phyloP scores from a whole-genome alignment of 1,140 invertebrate species.

The Spodoptera frugiperda region DNA sequence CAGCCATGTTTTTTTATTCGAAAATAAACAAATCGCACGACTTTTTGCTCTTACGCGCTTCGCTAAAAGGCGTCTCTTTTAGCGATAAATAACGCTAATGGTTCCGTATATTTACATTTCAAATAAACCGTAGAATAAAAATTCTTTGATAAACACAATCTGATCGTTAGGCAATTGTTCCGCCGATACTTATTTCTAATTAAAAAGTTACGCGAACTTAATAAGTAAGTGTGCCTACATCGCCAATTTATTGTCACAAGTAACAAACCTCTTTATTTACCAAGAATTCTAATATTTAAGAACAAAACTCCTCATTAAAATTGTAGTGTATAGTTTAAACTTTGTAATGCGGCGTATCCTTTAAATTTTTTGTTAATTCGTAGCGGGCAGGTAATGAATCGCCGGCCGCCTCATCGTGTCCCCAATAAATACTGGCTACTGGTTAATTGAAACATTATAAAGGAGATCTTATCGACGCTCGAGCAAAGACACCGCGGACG shows the following conservation, averaged over 20 bases:
- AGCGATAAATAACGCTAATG: slow-evolving; percentile 43
- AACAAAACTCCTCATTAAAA: slow-evolving; percentile 42
- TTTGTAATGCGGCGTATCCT: slow-evolving; percentile 59
- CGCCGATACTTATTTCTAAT: background rate
- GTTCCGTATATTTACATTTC: slow-evolving; percentile 42
- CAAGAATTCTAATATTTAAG: slow-evolving; percentile 32
- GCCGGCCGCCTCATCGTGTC: slow-evolving; percentile 54
- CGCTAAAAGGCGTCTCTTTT: slow-evolving; percentile 32
- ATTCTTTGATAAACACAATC: slow-evolving; percentile 12
- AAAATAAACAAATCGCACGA: slow-evolving; percentile 60
- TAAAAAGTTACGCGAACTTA: slow-evolving; percentile 16
- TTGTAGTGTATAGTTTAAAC: slow-evolving; percentile 47
- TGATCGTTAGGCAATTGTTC: slow-evolving; percentile 8
- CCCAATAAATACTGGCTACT: slow-evolving; percentile 80
- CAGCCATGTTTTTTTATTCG: slow-evolving; percentile 49
- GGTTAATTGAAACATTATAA: slow-evolving; percentile 83
- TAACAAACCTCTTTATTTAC: background rate
- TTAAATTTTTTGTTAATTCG: slow-evolving; percentile 60
- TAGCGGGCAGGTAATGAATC: slow-evolving; percentile 68
- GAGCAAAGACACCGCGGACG: slow-evolving; percentile 62
- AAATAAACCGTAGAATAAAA: slow-evolving; percentile 18
- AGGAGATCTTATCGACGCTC: slow-evolving; percentile 69
- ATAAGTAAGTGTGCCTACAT: background rate
- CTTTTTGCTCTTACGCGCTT: slow-evolving; percentile 23
- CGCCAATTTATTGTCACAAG: background rate